These are phyloP conservation scores for Craterocephalus amniculus DNA, from an alignment of 2,797 vertebrate species.

Conservation along the genomic window DNA sequence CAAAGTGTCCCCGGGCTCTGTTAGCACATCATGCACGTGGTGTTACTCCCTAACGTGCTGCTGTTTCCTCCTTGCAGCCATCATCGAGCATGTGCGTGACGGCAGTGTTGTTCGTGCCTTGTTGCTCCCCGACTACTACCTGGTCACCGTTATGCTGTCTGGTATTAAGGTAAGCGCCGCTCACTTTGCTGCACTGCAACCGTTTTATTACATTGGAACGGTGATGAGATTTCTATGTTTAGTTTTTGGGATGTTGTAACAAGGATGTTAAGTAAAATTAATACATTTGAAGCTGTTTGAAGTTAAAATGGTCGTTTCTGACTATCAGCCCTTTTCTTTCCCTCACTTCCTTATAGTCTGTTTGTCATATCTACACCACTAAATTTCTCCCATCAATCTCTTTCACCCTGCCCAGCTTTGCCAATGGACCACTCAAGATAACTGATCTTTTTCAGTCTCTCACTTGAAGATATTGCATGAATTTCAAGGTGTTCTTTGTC, in stretches of 20 bases:
- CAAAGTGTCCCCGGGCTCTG: not conserved
- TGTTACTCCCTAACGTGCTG: not conserved
- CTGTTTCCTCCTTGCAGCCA: constrained; percentile 78
- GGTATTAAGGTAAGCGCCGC: constrained; percentile 91
- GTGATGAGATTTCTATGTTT: not conserved
- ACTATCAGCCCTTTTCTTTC: not conserved
- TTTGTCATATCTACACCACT: constrained; percentile 43
- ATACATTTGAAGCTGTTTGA: not conserved
- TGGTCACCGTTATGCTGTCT: constrained; percentile 97
- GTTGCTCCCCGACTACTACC: constrained; percentile 93
- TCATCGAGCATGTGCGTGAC: constrained; percentile 96
- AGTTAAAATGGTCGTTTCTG: not conserved
- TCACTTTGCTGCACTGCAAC: not conserved
- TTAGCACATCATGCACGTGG: not conserved
- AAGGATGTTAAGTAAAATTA: not conserved
- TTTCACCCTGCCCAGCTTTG: constrained; percentile 53
- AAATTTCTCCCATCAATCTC: constrained; percentile 57
- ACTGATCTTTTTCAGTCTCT: constrained; percentile 65
- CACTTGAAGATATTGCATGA: constrained; percentile 61
- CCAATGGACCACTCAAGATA: constrained; percentile 64
- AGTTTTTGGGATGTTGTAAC: not conserved
- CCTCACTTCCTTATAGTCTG: constrained; percentile 4
- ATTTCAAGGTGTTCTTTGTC: constrained; percentile 62
- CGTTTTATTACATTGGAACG: not conserved
- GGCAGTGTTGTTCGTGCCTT: constrained; percentile 94